phyloP scores from a whole-genome alignment of 2,113 vertebrate genomes.

The Neogobius melanostomus region DNA sequence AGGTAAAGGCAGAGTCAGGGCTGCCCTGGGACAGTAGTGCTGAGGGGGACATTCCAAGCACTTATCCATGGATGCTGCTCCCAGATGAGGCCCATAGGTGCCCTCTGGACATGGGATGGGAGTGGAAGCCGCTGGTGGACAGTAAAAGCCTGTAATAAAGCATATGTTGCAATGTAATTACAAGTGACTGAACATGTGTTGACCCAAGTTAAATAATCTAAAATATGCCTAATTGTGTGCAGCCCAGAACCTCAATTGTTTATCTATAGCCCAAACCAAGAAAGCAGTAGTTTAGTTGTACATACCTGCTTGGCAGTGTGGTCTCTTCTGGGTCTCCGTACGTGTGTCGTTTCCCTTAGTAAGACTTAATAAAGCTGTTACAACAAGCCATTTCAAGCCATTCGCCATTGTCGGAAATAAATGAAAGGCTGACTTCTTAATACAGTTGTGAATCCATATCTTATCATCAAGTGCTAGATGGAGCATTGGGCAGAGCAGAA shows the following conservation, averaged over 20 bases:
- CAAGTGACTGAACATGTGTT: not conserved
- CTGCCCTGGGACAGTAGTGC: conserved; percentile 79
- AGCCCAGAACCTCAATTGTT: not conserved
- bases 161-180: not conserved
- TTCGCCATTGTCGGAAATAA: conserved; percentile 13
- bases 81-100: conserved; percentile 73
- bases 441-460: not conserved
- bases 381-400: conserved; percentile 42
- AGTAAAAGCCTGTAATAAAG: conserved; percentile 78
- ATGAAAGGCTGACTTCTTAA: not conserved
- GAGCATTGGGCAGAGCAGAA: not conserved
- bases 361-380: conserved; percentile 14
- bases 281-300: not conserved
- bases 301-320: conserved; percentile 71
- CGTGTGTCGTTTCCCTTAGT: conserved; percentile 38
- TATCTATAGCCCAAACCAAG: not conserved
- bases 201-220: not conserved
- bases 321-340: conserved; percentile 27
- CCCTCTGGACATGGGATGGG: conserved; percentile 79
- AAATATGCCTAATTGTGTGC: too few relatives aligned
- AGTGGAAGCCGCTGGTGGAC: conserved; percentile 57
- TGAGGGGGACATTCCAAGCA: conserved; percentile 81
- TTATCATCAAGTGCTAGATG: not conserved
- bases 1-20: conserved; percentile 73
- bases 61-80: conserved; percentile 20